Conservation (phyloP, 1,140 invertebrate species). For the Bombus terrestris region DNA sequence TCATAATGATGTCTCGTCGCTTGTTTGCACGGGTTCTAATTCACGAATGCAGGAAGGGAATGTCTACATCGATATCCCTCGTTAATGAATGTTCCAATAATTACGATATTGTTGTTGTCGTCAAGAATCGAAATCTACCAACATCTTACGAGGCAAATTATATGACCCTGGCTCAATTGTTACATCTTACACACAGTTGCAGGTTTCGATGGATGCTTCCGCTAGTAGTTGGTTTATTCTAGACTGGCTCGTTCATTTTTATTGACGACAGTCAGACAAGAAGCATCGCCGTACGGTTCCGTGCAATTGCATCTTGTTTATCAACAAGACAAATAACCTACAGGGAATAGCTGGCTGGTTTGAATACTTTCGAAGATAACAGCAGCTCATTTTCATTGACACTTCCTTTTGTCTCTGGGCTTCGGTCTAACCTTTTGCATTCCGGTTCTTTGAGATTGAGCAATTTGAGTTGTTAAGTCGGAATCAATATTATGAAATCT, state of each 20-base stretch:
- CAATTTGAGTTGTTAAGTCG: too few species aligned
- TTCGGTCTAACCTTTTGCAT: too few species aligned
- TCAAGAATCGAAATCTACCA: background rate
- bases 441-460: background rate
- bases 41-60: too few species aligned
- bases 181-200: background rate
- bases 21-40: too few species aligned
- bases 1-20: too few species aligned
- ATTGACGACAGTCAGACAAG: background rate
- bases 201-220: background rate
- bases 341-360: background rate
- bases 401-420: background rate
- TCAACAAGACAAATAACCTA: background rate
- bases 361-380: background rate
- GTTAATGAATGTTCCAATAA: too few species aligned
- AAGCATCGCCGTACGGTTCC: background rate
- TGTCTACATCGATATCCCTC: too few species aligned
- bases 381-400: background rate
- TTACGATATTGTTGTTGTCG: too few species aligned
- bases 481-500: background rate
- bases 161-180: background rate
- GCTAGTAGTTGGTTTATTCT: conserved; percentile 25
- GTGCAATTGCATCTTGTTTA: conserved; percentile 32
- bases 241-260: conserved; percentile 17
- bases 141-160: background rate